Conservation (phyloP, 2,888 invertebrate genomes). For the Apamea crenata region DNA sequence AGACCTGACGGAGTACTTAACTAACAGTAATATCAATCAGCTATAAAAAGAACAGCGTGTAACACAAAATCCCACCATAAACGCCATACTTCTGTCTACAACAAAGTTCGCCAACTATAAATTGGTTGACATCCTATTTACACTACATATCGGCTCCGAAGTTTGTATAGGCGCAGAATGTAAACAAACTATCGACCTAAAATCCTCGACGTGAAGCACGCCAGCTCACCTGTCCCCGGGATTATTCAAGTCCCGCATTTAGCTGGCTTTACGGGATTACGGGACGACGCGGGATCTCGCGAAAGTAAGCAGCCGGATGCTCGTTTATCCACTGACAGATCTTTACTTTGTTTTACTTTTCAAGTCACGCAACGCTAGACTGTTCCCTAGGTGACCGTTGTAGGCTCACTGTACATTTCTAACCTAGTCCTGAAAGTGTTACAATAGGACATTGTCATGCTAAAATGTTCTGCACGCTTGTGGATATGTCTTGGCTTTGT, state of each 20-base stretch:
- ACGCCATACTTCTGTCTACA: slow-evolving; percentile 12
- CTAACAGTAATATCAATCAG: background rate
- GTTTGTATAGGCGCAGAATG: slow-evolving; percentile 55
- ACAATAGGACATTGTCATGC: background rate
- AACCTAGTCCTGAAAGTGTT: slow-evolving; percentile 30
- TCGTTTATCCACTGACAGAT: slow-evolving; percentile 77
- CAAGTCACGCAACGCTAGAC: slow-evolving; percentile 70
- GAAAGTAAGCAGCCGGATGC: slow-evolving; percentile 75
- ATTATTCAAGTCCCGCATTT: slow-evolving; percentile 74
- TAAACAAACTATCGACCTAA: slow-evolving; percentile 71
- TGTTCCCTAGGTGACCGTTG: slow-evolving; percentile 59
- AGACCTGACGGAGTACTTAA: background rate
- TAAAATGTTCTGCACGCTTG: background rate
- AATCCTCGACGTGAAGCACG: slow-evolving; percentile 68
- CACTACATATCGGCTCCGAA: slow-evolving; percentile 39
- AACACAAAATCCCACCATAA: slow-evolving; percentile 1
- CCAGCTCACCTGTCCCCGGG: slow-evolving; percentile 74
- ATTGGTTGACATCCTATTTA: slow-evolving; percentile 56
- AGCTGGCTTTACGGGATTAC: slow-evolving; percentile 78
- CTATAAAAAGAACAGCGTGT: background rate
- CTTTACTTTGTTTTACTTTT: slow-evolving; percentile 75
- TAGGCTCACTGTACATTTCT: slow-evolving; percentile 35
- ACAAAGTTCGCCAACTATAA: slow-evolving; percentile 41
- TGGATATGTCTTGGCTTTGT: background rate
- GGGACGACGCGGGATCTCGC: slow-evolving; percentile 68